Conservation (phyloP, 2,888 invertebrate species). For the Tryphoninae sp. region DNA sequence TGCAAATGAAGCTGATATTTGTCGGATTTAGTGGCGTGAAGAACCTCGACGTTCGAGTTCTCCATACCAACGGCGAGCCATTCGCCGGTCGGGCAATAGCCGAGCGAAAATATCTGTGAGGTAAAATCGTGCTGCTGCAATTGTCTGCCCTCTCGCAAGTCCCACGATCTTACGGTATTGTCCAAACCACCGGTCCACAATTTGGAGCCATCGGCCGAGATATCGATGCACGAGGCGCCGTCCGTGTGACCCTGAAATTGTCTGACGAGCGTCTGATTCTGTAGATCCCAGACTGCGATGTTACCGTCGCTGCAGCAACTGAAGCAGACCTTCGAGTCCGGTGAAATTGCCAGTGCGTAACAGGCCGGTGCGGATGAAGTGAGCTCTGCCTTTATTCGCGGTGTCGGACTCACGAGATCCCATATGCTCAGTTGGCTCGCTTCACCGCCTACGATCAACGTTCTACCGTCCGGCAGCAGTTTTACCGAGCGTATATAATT, state of each 20-base stretch:
- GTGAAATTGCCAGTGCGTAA: slow-evolving; percentile 98
- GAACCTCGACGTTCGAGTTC: slow-evolving; percentile 97
- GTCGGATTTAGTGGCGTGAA: slow-evolving; percentile 94
- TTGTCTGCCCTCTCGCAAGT: slow-evolving; percentile 95
- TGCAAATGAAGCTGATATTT: slow-evolving; percentile 98
- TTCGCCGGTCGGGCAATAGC: slow-evolving; percentile 97
- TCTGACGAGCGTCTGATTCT: slow-evolving; percentile 94
- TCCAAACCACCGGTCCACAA: slow-evolving; percentile 97
- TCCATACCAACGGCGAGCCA: slow-evolving; percentile 99
- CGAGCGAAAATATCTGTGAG: slow-evolving; percentile 92
- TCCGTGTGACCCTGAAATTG: slow-evolving; percentile 98
- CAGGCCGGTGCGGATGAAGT: slow-evolving; percentile 97
- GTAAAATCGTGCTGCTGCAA: slow-evolving; percentile 97
- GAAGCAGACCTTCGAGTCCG: slow-evolving; percentile 98
- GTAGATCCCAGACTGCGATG: slow-evolving; percentile 97
- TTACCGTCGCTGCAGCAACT: slow-evolving; percentile 99
- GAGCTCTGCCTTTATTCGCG: slow-evolving; percentile 94
- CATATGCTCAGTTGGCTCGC: slow-evolving; percentile 97
- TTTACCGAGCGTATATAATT: slow-evolving; percentile 98
- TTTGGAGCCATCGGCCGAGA: slow-evolving; percentile 95
- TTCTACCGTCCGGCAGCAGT: slow-evolving; percentile 95
- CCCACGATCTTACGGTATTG: slow-evolving; percentile 98
- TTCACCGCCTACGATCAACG: slow-evolving; percentile 97
- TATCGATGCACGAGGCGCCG: slow-evolving; percentile 98
- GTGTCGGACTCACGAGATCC: slow-evolving; percentile 96